Base-by-base conservation (phyloP, 2,797 vertebrate species). In the Alectoris magna region DNA sequence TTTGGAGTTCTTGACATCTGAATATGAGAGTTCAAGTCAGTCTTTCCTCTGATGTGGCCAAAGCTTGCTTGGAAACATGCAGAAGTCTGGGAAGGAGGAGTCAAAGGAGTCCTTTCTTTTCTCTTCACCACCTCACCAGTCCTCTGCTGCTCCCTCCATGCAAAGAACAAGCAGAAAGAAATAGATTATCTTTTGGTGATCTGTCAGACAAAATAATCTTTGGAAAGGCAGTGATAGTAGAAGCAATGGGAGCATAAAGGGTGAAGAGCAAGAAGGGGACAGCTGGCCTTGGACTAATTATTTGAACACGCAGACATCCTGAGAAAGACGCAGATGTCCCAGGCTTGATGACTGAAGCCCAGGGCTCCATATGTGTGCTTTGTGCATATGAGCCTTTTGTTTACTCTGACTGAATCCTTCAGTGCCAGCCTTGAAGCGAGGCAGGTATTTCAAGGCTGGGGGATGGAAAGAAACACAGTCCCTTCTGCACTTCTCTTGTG, bases 261-360 rank as follows among this genome's bases (percentile, higher is more conserved):
- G 51, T 69, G 75, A 85, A 67, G 80, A 94, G 66, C 0, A 7
- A 78, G 90, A 83, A 91, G 69, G 79, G 63, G 56, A 73, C 88
- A 94, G 84, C 94, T 95, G 93, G 90, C 79, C 69, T 85, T 56
- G 59, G 59, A 51, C 91, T 95, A 84, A 92, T 95, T 85, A 72
- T 27, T 68, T 63, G 63, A 84, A 69, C 75, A 87, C 0, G 1
- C 59, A 49, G 55, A 43, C 71, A 63, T 89, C 78, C 72, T 91
- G 94, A 91, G 78, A 95, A 91, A 91, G 79, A 55, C 84, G 60
- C 91, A 95, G 90, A 94, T 93, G 93, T 94, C 63, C 63, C 38
- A 34, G 55, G 51, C 58, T 79, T 87, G 62, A 75, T 85, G 76
- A 53, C 17, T 48, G 88, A 44, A 88, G 60, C 67, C 62, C 48